phyloP scores from a whole-genome alignment of 1,140 invertebrate genomes.

The Lepidotrigona ventralis region DNA sequence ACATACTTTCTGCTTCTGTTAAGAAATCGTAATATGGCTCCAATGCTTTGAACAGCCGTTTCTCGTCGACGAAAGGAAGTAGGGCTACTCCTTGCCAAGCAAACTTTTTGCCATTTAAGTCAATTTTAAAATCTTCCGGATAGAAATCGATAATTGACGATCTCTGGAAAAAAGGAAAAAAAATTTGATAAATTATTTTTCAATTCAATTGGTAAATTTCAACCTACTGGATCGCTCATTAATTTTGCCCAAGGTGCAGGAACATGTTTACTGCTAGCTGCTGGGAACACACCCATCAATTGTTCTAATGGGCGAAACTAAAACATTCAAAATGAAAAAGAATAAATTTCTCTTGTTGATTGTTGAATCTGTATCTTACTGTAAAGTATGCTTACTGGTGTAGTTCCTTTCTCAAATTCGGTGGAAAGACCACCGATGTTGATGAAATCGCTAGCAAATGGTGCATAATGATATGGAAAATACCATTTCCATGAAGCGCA shows the following conservation, averaged over 20 bases:
- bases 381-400: constrained; percentile 86
- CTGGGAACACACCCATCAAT: constrained; percentile 99
- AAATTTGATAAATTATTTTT: not conserved
- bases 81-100: constrained; percentile 99
- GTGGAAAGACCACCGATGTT: constrained; percentile 93
- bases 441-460: constrained; percentile 99
- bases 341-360: constrained; percentile 14
- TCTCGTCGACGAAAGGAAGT: constrained; percentile 98
- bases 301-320: constrained; percentile 98
- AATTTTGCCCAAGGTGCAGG: constrained; percentile 96
- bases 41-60: constrained; percentile 92
- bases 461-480: constrained; percentile 99
- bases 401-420: constrained; percentile 92
- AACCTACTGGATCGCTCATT: constrained; percentile 94
- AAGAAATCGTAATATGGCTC: constrained; percentile 89
- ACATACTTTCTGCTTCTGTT: constrained; percentile 89
- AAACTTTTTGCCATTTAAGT: constrained; percentile 99
- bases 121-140: constrained; percentile 98
- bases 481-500: constrained; percentile 99
- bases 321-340: constrained; percentile 66
- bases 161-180: constrained; percentile 80
- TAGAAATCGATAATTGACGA: constrained; percentile 99
- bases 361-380: not conserved
- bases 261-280: constrained; percentile 96
- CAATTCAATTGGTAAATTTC: not conserved